These are phyloP conservation scores for Poecilia wingei DNA, from an alignment of 2,797 vertebrate genomes.

Conservation along the genomic window DNA sequence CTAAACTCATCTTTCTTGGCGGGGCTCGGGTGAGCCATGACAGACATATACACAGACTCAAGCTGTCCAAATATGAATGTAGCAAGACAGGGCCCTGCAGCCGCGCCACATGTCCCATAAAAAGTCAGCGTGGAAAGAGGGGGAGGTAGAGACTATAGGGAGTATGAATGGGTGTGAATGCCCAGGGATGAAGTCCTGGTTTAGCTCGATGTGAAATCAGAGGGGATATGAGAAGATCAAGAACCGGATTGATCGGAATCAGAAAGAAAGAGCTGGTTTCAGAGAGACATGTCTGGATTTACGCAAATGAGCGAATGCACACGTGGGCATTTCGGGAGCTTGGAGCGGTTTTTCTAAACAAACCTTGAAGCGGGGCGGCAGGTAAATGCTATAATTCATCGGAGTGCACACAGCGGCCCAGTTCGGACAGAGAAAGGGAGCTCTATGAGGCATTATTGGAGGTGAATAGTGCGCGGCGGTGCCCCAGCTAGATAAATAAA, in stretches of 20 bases:
- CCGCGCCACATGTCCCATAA: constrained; percentile 73
- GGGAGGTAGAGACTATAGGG: constrained; percentile 33
- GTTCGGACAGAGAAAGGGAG: constrained; percentile 82
- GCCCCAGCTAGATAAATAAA: constrained; percentile 89
- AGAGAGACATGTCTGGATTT: constrained; percentile 35
- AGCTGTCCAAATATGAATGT: constrained; percentile 82
- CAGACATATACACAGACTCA: constrained; percentile 81
- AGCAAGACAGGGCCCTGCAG: constrained; percentile 65
- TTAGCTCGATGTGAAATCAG: constrained; percentile 24
- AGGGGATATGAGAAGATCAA: constrained; percentile 28
- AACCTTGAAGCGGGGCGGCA: constrained; percentile 72
- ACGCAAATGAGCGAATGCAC: constrained; percentile 67
- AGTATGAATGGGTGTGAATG: constrained; percentile 33
- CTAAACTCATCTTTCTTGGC: constrained; percentile 79
- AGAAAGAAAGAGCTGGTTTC: constrained; percentile 22
- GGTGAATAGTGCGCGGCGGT: constrained; percentile 82
- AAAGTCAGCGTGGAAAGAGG: constrained; percentile 59
- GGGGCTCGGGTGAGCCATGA: constrained; percentile 72
- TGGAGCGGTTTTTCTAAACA: constrained; percentile 82
- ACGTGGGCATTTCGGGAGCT: constrained; percentile 69
- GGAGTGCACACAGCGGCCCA: constrained; percentile 79
- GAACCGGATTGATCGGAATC: constrained; percentile 36
- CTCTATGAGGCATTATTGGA: constrained; percentile 86
- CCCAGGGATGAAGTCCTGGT: constrained; percentile 18
- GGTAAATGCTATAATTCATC: constrained; percentile 86